These are phyloP conservation scores for Prenolepis imparis DNA, from an alignment of 2,888 invertebrate genomes.

Conservation along the genomic window DNA sequence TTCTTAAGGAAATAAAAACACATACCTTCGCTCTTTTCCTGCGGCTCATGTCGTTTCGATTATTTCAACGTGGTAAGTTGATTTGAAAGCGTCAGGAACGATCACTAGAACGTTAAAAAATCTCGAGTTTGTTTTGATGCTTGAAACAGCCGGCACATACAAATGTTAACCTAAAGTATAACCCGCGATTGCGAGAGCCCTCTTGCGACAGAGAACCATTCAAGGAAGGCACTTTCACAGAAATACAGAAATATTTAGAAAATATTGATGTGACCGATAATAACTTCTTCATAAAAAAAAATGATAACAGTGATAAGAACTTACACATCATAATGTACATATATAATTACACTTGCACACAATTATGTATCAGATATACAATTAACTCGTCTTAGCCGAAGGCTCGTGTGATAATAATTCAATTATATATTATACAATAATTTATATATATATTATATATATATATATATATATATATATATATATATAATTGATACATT, in stretches of 20 bases:
- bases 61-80: not conserved
- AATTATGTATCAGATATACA: not conserved
- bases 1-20: not conserved
- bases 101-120: slow-evolving; percentile 44
- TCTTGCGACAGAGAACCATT: not conserved
- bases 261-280: not conserved
- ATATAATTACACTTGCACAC: not conserved
- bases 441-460: too few species aligned
- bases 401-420: too few species aligned
- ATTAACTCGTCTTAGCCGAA: not conserved
- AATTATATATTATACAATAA: too few species aligned
- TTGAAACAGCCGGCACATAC: slow-evolving; percentile 77
- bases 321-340: too few species aligned
- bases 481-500: not conserved
- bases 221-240: not conserved
- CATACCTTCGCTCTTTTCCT: slow-evolving; percentile 88
- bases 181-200: not conserved
- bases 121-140: slow-evolving; percentile 79
- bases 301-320: not conserved
- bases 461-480: too few species aligned
- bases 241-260: not conserved
- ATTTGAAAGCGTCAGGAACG: slow-evolving; percentile 41
- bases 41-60: slow-evolving; percentile 87
- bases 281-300: not conserved
- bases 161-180: slow-evolving; percentile 2